Conservation (phyloP, 1,140 invertebrate species). For the Rhyacophila brunnea region DNA sequence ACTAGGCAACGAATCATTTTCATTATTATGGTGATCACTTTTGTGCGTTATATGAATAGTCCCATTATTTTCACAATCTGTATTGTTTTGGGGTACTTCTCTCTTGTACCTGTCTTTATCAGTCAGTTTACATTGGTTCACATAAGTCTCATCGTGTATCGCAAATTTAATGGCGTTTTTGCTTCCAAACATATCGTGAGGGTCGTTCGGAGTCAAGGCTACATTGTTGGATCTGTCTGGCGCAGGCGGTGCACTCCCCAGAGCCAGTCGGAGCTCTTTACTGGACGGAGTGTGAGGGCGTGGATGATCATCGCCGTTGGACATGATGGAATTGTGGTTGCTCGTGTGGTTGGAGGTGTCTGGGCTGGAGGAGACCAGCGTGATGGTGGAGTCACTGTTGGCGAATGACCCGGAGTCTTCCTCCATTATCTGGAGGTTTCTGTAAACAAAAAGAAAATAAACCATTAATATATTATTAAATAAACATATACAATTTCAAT, state of each 20-base stretch:
- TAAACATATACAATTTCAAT: neutral
- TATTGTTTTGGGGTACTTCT: neutral
- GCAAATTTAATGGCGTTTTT: conserved; percentile 18
- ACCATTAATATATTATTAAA: neutral
- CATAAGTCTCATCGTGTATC: conserved; percentile 27
- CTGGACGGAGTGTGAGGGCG: conserved; percentile 5
- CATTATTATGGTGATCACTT: conserved; percentile 6
- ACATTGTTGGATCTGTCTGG: conserved; percentile 4
- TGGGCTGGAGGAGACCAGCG: conserved; percentile 5
- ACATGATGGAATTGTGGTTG: conserved; percentile 5
- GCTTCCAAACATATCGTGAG: conserved; percentile 23
- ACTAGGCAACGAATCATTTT: conserved; percentile 26
- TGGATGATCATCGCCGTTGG: conserved; percentile 5
- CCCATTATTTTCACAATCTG: neutral
- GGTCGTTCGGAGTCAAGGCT: conserved; percentile 15
- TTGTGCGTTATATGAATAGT: neutral
- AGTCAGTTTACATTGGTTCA: conserved; percentile 7
- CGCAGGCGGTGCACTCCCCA: conserved; percentile 3
- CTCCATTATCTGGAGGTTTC: conserved; percentile 24
- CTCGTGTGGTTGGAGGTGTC: conserved; percentile 5
- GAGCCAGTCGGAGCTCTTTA: conserved; percentile 10
- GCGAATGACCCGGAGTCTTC: conserved; percentile 20
- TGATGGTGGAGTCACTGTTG: conserved; percentile 21
- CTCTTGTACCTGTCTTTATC: conserved; percentile 22
- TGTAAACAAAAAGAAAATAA: conserved; percentile 3